These are phyloP conservation scores for Lysandra bellargus DNA, from an alignment of 2,888 invertebrate species.

Conservation along the genomic window DNA sequence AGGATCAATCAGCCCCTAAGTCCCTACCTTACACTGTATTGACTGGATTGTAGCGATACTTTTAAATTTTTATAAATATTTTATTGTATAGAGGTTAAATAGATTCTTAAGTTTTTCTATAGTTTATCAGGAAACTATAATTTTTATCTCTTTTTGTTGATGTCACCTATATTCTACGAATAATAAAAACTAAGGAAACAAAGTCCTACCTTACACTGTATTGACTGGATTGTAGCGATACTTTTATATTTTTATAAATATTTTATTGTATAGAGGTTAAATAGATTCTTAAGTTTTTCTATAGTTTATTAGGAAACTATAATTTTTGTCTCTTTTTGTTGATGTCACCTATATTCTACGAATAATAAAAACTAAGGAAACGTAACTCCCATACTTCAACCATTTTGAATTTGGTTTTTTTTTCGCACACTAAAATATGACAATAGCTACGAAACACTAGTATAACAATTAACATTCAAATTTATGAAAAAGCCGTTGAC, in stretches of 20 bases:
- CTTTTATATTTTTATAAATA: conserved; percentile 52
- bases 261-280: conserved; percentile 19
- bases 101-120: conserved; percentile 5
- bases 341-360: background rate
- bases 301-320: background rate
- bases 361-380: too few species aligned
- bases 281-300: conserved; percentile 2
- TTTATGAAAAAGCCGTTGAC: too few species aligned
- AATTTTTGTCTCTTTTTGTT: background rate
- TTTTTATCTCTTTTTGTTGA: background rate
- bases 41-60: conserved; percentile 46
- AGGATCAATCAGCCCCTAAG: conserved; percentile 27
- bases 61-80: conserved; percentile 49
- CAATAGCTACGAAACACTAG: too few species aligned
- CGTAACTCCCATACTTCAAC: too few species aligned
- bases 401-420: too few species aligned
- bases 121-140: background rate
- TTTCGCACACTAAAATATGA: too few species aligned
- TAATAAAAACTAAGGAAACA: too few species aligned
- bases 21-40: conserved; percentile 33
- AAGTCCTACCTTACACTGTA: conserved; percentile 4
- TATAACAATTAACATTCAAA: too few species aligned
- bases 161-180: background rate
- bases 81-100: background rate
- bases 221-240: conserved; percentile 45